Base-by-base conservation (phyloP, 2,797 vertebrate genomes). In the Molossus alvarezi region DNA sequence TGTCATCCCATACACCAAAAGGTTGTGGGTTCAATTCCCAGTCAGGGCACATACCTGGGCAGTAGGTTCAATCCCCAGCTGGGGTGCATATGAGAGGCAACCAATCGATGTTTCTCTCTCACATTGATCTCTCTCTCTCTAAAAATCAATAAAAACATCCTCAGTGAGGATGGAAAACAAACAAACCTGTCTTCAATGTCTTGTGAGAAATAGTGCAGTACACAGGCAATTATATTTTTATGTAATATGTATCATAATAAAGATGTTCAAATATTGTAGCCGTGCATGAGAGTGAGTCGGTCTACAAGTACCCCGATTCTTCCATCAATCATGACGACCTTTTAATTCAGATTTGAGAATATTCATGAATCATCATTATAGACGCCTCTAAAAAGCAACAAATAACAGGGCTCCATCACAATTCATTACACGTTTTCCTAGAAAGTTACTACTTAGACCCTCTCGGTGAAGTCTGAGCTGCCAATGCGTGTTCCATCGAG, bases 321-420 rank as follows among this genome's bases (percentile, higher is more conserved):
- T 75, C 58, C 48, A 33, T 76, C 27, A 72, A 20, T 53, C 82
- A 53, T 7, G 3, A 8, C 0, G 51, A 41, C 20, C 2, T 27
- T 89, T 93, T 71, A 75, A 91, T 48, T 65, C 15, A 88, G 11
- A 86, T 48, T 79, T 88, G 23, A 94, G n/a, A 93, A 64, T 87
- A 65, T 55, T 69, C 69, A 64, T 88, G 27, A 91, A 71, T 58
- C 25, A 57, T 84, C 73, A 77, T 48, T 79, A 64, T 41, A 29
- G 20, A 71, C n/a, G 10, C 3, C 15, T 73, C 12, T 79, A 79
- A 67, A 84, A 58, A 76, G 12, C 17, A 75, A 86, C 65, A 9
- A 76, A 37, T 11, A 75, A 60, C 76, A 37, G 4, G 58, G 48
- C 12, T 60, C 25, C 23, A 76, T 93, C 69, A 51, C 11, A 58